Base-by-base conservation (phyloP, 2,888 invertebrate species). In the Petrolisthes manimaculis region DNA sequence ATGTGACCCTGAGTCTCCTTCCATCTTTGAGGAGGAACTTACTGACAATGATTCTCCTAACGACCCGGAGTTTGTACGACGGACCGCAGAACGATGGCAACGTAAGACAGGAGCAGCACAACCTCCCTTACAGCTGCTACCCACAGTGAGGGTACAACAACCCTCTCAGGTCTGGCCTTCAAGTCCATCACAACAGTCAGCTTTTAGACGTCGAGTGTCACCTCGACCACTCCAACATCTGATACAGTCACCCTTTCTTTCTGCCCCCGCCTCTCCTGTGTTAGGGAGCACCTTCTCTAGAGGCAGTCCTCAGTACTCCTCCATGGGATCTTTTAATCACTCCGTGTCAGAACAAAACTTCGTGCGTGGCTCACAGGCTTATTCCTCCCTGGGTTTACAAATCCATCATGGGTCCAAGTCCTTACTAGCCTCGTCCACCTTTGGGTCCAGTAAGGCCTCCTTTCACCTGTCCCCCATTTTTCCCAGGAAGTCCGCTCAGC, bases 41-140 rank as follows among this genome's bases (percentile, higher is more conserved):
- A 79, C 83, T n/a, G 80, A 83, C 55, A 89, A 85, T 75, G 75
- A 82, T 54, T 89, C 88, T 6, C 88, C 88, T 71, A 89, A 89
- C 77, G 88, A 89, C 81, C 88, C 85, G 4, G 82, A 82, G 69
- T 89, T 89, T 54, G 18, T 85, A 18, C 84, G 85, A 54, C 75
- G 85, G 21, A 71, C 85, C 6, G 81, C 88, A 1, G 51, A 78
- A 61, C 88, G 85, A 18, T 89, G 88, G 88, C 81, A 74, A 54
- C 77, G 82, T 12, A 88, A 84, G 78, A 86, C 86, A 5, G 86
- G 86, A 14, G 75, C 55, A 37, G 69, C 53, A 1, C 81, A 81
- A 53, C 53, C 71, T 5, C 56, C 71, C 9, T n/a, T 74, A 8
- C 80, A 74, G 21, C 18, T 86, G 37, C 24, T 54, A 6, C 61